These are phyloP conservation scores for Calephelis nemesis DNA, from an alignment of 1,140 invertebrate species.

Conservation along the genomic window DNA sequence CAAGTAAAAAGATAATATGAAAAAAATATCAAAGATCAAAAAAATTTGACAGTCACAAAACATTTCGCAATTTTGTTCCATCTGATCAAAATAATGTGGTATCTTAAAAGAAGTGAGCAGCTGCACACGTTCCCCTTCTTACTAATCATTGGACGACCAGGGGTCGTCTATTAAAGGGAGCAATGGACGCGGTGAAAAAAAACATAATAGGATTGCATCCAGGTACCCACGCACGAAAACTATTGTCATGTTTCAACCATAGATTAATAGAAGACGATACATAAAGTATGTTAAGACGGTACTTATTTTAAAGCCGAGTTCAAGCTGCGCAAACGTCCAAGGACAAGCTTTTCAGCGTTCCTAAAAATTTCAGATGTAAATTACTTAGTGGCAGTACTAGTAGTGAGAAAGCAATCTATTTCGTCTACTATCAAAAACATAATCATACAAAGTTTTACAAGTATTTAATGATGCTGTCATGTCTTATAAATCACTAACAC, in stretches of 20 bases:
- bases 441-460: no score
- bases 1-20: neutral
- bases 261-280: slow-evolving; percentile 24
- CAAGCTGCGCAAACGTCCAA: no score
- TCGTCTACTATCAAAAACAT: no score
- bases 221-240: slow-evolving; percentile 56
- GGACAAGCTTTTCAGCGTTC: no score
- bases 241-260: slow-evolving; percentile 42
- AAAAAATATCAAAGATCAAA: neutral
- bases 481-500: no score
- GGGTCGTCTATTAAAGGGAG: slow-evolving; percentile 68
- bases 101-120: slow-evolving; percentile 67
- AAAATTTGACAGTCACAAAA: neutral
- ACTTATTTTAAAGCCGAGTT: neutral
- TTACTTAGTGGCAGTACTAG: no score
- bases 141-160: slow-evolving; percentile 68
- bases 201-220: slow-evolving; percentile 56
- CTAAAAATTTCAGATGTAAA: no score
- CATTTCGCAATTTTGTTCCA: slow-evolving; percentile 31
- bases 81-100: slow-evolving; percentile 43
- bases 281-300: neutral
- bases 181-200: slow-evolving; percentile 58
- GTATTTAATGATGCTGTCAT: no score
- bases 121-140: slow-evolving; percentile 66
- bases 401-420: no score